Conservation (phyloP, 2,888 invertebrate species). For the Neelides folsomi region DNA sequence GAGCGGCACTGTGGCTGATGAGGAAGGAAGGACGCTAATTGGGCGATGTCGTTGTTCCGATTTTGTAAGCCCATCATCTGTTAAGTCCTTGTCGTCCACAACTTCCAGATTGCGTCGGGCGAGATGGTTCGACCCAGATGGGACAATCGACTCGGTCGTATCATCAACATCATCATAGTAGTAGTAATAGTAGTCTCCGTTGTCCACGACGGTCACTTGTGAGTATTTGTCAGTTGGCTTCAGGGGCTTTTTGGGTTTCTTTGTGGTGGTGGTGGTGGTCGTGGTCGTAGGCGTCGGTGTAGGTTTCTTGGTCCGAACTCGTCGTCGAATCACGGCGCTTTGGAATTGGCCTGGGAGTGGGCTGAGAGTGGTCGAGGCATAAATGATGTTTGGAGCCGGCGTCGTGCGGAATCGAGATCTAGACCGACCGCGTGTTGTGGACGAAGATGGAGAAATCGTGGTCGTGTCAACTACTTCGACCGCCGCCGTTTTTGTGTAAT, state of each 20-base stretch:
- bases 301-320: slow-evolving; percentile 12
- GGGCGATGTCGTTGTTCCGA: neutral
- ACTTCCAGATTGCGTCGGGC: slow-evolving; percentile 20
- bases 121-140: slow-evolving; percentile 13
- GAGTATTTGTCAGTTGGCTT: slow-evolving; percentile 7
- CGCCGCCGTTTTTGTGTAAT: neutral
- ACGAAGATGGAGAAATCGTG: neutral
- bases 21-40: neutral
- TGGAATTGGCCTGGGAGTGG: slow-evolving; percentile 11
- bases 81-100: slow-evolving; percentile 2
- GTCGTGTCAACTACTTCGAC: neutral
- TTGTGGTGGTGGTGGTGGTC: slow-evolving; percentile 15
- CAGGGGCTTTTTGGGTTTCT: slow-evolving; percentile 15
- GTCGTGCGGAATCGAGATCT: slow-evolving; percentile 1
- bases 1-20: slow-evolving; percentile 22
- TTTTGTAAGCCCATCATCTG: neutral
- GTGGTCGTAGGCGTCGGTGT: slow-evolving; percentile 12
- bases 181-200: slow-evolving; percentile 31
- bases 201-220: neutral
- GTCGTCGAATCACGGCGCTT: slow-evolving; percentile 13
- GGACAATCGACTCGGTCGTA: slow-evolving; percentile 43
- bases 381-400: neutral
- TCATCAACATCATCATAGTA: slow-evolving; percentile 51
- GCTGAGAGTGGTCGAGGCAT: slow-evolving; percentile 9
- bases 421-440: neutral